Conservation (phyloP, 2,888 invertebrate species). For the Hedya salicella region DNA sequence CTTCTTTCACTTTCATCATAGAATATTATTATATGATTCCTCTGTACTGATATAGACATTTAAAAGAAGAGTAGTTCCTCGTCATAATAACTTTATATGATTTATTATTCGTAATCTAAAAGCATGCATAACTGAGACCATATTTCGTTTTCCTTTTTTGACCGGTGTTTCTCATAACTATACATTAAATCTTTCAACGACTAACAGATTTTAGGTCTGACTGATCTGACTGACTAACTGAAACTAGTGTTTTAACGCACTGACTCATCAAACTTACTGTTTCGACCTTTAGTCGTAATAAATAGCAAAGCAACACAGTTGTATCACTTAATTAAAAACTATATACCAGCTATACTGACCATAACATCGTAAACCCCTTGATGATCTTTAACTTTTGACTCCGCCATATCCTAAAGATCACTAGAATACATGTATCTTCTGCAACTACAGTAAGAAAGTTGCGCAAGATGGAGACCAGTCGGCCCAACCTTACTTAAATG, state of each 20-base stretch:
- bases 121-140: constrained; percentile 10
- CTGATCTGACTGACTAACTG: constrained; percentile 19
- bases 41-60: constrained; percentile 1
- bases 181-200: neutral
- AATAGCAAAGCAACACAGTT: constrained; percentile 1
- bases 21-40: constrained; percentile 10
- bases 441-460: constrained; percentile 55
- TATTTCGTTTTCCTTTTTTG: neutral
- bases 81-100: neutral
- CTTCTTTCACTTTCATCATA: constrained; percentile 51
- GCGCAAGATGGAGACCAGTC: constrained; percentile 58
- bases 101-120: constrained; percentile 13
- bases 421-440: constrained; percentile 54
- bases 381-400: constrained; percentile 56
- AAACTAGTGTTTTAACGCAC: neutral
- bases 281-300: constrained; percentile 7
- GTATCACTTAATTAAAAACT: constrained; percentile 13
- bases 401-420: constrained; percentile 57
- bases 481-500: constrained; percentile 61
- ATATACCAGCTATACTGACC: constrained; percentile 45
- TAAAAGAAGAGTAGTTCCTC: neutral
- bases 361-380: constrained; percentile 49
- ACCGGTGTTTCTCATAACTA: neutral
- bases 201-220: neutral
- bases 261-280: neutral